phyloP scores from a whole-genome alignment of 2,797 vertebrate genomes.

The Hoplostethus mediterraneus region DNA sequence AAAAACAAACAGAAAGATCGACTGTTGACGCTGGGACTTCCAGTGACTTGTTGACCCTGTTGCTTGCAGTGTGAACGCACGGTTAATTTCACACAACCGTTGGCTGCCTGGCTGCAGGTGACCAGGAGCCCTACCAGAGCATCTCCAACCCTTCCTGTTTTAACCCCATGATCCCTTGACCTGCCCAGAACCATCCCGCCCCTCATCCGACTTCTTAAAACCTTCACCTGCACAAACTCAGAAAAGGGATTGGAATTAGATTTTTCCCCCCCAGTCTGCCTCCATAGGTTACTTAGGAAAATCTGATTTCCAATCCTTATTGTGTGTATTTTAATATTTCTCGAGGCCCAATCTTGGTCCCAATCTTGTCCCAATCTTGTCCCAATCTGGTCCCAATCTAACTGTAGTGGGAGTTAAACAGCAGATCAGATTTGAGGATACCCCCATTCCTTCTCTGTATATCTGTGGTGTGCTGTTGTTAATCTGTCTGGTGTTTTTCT shows the following conservation, averaged over 20 bases:
- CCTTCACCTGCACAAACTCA: neutral
- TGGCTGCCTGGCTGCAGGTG: neutral
- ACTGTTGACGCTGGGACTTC: no score
- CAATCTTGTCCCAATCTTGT: neutral
- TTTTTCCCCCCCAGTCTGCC: neutral
- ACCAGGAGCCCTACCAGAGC: neutral
- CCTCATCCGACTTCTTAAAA: neutral
- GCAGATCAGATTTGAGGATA: neutral
- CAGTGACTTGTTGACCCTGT: no score
- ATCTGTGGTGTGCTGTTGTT: slow-evolving; percentile 32
- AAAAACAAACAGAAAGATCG: no score
- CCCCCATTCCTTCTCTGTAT: slow-evolving; percentile 8
- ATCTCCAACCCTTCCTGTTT: no score
- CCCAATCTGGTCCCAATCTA: neutral
- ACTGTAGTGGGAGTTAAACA: neutral
- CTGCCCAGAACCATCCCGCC: neutral
- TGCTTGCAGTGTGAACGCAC: slow-evolving; percentile 7
- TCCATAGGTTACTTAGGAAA: neutral
- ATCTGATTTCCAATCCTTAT: neutral
- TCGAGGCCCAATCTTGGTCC: neutral
- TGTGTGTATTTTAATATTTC: slow-evolving; percentile 1
- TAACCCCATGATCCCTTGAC: neutral
- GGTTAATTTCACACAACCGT: neutral
- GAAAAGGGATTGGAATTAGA: neutral
- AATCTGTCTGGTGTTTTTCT: slow-evolving; percentile 28